These are phyloP conservation scores for Haliclona indistincta DNA, from an alignment of 37 sponge, comb jelly and placozoan species.

Conservation along the genomic window DNA sequence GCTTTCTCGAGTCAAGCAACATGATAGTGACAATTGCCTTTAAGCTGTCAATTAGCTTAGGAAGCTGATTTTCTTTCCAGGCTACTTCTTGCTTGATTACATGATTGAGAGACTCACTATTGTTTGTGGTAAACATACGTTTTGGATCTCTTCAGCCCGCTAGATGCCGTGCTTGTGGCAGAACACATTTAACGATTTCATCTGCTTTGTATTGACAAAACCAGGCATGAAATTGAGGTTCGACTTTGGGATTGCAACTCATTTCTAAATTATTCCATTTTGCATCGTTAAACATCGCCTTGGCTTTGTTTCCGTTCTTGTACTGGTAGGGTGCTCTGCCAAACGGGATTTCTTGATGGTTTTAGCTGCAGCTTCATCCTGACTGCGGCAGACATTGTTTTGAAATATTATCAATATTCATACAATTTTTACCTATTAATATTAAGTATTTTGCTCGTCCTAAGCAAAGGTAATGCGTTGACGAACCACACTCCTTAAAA, in stretches of 20 bases:
- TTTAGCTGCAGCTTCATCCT: too few relatives aligned
- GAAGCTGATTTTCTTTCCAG: slow-evolving; percentile 21
- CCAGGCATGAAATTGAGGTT: slow-evolving; percentile 9
- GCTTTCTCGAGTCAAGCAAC: slow-evolving; percentile 7
- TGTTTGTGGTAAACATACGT: slow-evolving; percentile 3
- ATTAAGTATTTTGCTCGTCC: too few relatives aligned
- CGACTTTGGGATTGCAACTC: not conserved
- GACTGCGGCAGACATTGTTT: too few relatives aligned
- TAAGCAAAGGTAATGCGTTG: too few relatives aligned
- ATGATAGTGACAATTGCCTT: slow-evolving; percentile 7
- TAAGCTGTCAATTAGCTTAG: slow-evolving; percentile 2
- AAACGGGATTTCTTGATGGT: too few relatives aligned
- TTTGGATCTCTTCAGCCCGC: not conserved
- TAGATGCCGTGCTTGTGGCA: not conserved
- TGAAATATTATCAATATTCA: too few relatives aligned
- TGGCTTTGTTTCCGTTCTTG: too few relatives aligned
- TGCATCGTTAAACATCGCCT: too few relatives aligned
- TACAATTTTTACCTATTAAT: too few relatives aligned
- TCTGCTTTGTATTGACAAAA: not conserved
- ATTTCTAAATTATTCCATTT: slow-evolving; percentile 3
- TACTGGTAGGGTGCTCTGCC: too few relatives aligned
- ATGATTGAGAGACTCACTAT: slow-evolving; percentile 21
- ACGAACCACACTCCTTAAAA: too few relatives aligned
- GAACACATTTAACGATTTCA: not conserved
- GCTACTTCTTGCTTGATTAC: slow-evolving; percentile 17